phyloP scores from a whole-genome alignment of 2,797 vertebrate genomes.

The Anguilla megastoma region DNA sequence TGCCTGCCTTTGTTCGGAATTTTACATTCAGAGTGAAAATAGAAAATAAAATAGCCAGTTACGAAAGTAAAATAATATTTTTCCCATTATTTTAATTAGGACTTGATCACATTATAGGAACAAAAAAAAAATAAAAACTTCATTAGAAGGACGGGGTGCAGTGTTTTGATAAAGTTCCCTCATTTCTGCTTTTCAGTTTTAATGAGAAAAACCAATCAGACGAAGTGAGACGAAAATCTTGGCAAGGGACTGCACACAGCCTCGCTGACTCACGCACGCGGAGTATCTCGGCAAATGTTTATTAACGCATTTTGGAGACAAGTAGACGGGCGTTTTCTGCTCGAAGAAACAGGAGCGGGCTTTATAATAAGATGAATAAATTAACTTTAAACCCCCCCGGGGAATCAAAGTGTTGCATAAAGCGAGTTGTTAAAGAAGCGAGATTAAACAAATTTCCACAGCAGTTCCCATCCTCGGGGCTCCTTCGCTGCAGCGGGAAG shows the following conservation, averaged over 20 bases:
- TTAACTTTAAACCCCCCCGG: constrained; percentile 34
- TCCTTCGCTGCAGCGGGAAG: constrained; percentile 33
- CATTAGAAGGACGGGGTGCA: constrained; percentile 26
- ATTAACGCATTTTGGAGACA: constrained; percentile 39
- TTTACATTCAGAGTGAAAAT: background rate
- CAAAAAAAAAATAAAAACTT: constrained; percentile 6
- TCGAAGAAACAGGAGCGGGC: constrained; percentile 39
- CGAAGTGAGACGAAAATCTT: constrained; percentile 4
- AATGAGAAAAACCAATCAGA: constrained; percentile 25
- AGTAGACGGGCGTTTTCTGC: constrained; percentile 39
- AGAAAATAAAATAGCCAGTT: background rate
- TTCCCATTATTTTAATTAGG: background rate
- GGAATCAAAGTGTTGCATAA: constrained; percentile 36
- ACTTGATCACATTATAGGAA: constrained; percentile 8
- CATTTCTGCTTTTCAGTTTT: constrained; percentile 8
- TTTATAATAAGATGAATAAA: constrained; percentile 46
- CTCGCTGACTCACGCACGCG: constrained; percentile 1
- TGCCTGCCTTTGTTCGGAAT: background rate
- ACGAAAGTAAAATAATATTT: background rate
- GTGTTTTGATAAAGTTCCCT: constrained; percentile 13
- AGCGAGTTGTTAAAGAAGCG: constrained; percentile 37
- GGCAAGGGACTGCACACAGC: background rate
- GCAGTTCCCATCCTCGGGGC: constrained; percentile 38
- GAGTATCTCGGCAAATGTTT: constrained; percentile 27
- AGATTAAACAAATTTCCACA: constrained; percentile 43